A percentile compares a stretch with the other conserved stretches of the same genome.
phyloP scores from a whole-genome alignment of 2,888 invertebrate genomes.

The Stegophylla sp. region DNA sequence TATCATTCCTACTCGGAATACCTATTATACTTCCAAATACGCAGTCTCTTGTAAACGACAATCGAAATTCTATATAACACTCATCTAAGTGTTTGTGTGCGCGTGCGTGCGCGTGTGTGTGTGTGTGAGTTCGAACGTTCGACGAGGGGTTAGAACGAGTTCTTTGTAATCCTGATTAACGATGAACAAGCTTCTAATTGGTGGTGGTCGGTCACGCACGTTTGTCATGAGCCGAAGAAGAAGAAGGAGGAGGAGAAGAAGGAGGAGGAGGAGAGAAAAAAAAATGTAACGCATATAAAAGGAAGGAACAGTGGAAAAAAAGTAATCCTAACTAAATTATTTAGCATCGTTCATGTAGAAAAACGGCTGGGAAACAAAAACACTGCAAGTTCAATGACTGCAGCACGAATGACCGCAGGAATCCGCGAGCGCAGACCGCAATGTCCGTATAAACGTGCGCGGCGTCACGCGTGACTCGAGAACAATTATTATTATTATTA shows the following conservation, averaged over 20 bases:
- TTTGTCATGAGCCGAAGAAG: constrained; percentile 25
- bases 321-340: constrained; percentile 54
- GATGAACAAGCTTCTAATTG: constrained; percentile 55
- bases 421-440: constrained; percentile 52
- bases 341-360: constrained; percentile 56
- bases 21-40: background rate
- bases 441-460: constrained; percentile 54
- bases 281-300: constrained; percentile 5
- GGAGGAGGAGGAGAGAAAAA: too few relatives aligned
- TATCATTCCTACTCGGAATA: background rate
- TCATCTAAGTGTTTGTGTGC: constrained; percentile 10
- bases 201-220: constrained; percentile 56
- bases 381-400: constrained; percentile 57
- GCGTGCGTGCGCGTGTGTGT: too few relatives aligned
- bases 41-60: constrained; percentile 30
- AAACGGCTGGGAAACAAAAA: constrained; percentile 56
- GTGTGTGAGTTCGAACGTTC: too few relatives aligned
- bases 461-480: constrained; percentile 55
- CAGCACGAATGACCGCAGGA: constrained; percentile 59
- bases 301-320: constrained; percentile 25
- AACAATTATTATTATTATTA: constrained; percentile 39
- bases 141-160: constrained; percentile 43
- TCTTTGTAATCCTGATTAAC: constrained; percentile 57
- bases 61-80: constrained; percentile 55
- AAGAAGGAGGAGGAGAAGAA: too few relatives aligned